Base-by-base conservation (phyloP, 2,888 invertebrate genomes). In the Matsumyia berberina region DNA sequence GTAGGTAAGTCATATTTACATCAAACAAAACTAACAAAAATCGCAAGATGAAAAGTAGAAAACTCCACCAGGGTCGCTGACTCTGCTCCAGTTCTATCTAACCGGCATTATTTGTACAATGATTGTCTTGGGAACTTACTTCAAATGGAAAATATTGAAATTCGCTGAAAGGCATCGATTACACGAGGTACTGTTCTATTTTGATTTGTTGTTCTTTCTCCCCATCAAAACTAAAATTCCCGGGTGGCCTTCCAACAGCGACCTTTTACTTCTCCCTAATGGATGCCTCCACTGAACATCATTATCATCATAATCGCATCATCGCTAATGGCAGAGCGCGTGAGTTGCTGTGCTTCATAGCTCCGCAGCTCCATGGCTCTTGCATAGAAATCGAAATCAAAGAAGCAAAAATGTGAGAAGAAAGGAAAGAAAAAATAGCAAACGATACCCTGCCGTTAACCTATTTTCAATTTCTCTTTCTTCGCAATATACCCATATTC, bases 251-350 rank as follows among this genome's bases (percentile, higher is more conserved):
- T 46, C 37, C 9, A 29, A 51, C 39, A 24, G 37, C 49, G n/a
- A 24, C 9, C 17, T 24, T 80, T 53, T 55, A 15, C 67, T 15
- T 31, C 39, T 53, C 62, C n/a, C 53, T 60, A 55, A 51, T 44
- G 51, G 8, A 72, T 49, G 39, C 49, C 49, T 35, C 33, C 62
- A 29, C 44, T 49, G 62, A 51, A 55, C 74, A 64, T 46, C 62
- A 64, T 70, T 78, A 76, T 51, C 64, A 76, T 80, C 53, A 76
- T 85, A 85, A 85, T 85, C 85, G 80, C 76, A 85, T 85, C 80
- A 80, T 33, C 74, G 39, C 85, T 80, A 85, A 85, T 85, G 85
- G 80, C 64, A 69, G 6, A 78, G 66, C 64, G 69, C 73, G 79
- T 79, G 57, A 85, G 67, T 57, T 46, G 35, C n/a, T n/a, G 42